These are phyloP conservation scores for Parapristionchus giblindavisi DNA, from an alignment of 2,888 invertebrate species.

Conservation along the genomic window DNA sequence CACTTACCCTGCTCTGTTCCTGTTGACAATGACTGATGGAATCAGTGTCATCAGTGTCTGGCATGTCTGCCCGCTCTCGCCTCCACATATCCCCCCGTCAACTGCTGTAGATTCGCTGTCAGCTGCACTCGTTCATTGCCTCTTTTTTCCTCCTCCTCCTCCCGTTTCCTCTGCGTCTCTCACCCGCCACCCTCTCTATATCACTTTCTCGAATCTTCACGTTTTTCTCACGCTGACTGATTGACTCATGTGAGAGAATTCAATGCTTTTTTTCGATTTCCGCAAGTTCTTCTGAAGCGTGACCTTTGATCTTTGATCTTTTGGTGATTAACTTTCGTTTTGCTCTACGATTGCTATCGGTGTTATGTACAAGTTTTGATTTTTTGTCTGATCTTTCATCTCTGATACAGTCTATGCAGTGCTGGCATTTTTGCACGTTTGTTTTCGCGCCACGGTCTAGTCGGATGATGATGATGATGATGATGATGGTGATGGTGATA, in stretches of 20 bases:
- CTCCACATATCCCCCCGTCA: neutral
- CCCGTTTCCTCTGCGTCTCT: neutral
- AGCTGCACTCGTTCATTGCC: too few species aligned
- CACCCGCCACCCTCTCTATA: neutral
- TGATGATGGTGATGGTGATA: too few species aligned
- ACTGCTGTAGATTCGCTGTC: neutral
- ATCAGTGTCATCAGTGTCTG: too few species aligned
- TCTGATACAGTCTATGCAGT: too few species aligned
- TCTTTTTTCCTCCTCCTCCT: neutral
- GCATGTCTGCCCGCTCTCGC: conserved; percentile 7
- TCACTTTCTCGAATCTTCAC: too few species aligned
- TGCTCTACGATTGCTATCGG: neutral
- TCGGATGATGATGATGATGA: too few species aligned
- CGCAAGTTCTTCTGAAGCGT: neutral
- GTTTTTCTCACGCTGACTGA: neutral
- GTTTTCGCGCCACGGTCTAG: too few species aligned
- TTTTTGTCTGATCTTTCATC: too few species aligned
- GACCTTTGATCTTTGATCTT: neutral
- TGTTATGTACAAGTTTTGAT: too few species aligned
- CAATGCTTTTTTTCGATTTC: neutral
- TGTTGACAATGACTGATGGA: too few species aligned
- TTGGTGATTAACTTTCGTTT: neutral
- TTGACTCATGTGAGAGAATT: neutral
- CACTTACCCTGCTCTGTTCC: too few species aligned
- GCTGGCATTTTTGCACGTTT: too few species aligned